Conservation (phyloP, 2,797 vertebrate species). For the Leptatherina wallacei region DNA sequence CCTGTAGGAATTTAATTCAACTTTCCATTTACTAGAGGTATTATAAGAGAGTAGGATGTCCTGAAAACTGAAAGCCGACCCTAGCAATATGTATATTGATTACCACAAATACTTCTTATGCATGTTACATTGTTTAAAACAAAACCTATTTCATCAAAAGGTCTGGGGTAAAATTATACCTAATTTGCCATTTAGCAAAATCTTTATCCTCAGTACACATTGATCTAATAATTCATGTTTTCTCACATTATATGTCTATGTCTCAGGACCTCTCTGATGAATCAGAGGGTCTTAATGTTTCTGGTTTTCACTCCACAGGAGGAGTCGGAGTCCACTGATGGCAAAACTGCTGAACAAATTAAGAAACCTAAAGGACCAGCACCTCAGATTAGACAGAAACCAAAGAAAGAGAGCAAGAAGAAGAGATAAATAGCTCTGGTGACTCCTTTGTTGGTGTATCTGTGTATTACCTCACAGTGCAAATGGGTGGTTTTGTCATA, state of each 20-base stretch:
- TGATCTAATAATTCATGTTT: not conserved
- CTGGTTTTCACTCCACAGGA: slow-evolving; percentile 69
- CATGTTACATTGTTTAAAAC: not conserved
- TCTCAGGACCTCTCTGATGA: slow-evolving; percentile 4
- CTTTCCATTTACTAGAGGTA: not conserved
- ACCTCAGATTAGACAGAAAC: slow-evolving; percentile 81
- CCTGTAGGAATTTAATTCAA: slow-evolving; percentile 3
- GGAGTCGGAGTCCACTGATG: slow-evolving; percentile 72
- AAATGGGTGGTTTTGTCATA: slow-evolving; percentile 11
- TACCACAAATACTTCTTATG: not conserved
- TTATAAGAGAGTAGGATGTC: not conserved
- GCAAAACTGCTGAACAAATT: slow-evolving; percentile 73
- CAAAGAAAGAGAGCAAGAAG: slow-evolving; percentile 88
- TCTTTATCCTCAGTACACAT: not conserved
- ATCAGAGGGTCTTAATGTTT: not conserved
- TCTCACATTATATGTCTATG: slow-evolving; percentile 5
- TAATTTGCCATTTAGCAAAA: not conserved
- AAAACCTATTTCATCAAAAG: not conserved
- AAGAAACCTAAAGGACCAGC: slow-evolving; percentile 80
- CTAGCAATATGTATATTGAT: not conserved
- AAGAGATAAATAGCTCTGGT: slow-evolving; percentile 73
- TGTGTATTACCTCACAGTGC: not conserved
- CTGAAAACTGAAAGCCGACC: not conserved
- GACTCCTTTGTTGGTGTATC: not conserved
- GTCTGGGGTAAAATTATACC: not conserved